Percentiles rank a stretch among this genome's conserved stretches.
Evolutionary conservation across 2,797 vertebrate genomes (phyloP).

Genomic region (Crocidura indochinensis): DNA sequence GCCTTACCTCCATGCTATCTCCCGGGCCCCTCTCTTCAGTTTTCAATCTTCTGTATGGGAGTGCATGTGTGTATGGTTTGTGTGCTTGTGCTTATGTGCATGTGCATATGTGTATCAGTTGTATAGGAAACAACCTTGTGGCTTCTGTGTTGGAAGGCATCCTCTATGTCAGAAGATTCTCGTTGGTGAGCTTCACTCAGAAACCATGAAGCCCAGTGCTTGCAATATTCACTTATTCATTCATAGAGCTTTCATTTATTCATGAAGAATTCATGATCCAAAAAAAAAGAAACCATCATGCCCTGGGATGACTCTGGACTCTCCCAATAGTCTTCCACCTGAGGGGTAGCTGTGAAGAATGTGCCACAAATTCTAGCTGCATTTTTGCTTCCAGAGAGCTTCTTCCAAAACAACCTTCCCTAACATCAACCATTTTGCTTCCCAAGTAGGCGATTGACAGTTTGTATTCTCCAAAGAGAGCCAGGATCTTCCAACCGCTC

Average conservation of each 20-base stretch:
- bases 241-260: no score
- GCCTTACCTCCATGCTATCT: no score
- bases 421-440: not conserved
- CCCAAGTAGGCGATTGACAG: not conserved
- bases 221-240: no score
- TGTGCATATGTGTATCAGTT: not conserved
- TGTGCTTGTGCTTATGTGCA: not conserved
- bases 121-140: not conserved
- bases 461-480: not conserved
- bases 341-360: accelerated
- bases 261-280: no score
- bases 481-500: not conserved
- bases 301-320: no score
- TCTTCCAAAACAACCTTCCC: not conserved
- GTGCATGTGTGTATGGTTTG: no score
- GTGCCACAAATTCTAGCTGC: no score
- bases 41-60: not conserved
- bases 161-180: no score
- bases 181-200: not conserved
- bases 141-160: no score
- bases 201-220: no score
- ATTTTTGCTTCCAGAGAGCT: not conserved
- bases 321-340: not conserved
- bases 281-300: not conserved
- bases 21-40: not conserved